Conservation (phyloP, 2,888 invertebrate species). For the Drosophila peninsularis region DNA sequence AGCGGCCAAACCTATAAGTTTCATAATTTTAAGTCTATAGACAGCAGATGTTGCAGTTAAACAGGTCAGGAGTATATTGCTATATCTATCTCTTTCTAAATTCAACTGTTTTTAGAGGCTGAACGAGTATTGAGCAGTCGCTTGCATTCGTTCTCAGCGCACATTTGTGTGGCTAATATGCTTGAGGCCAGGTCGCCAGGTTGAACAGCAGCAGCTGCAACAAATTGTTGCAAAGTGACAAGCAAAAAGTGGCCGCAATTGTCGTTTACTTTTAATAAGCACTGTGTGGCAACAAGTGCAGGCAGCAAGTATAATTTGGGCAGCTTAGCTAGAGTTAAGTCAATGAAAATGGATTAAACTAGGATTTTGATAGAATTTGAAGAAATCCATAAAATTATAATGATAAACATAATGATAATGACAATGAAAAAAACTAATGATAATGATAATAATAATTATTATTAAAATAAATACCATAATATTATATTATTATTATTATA, state of each 20-base stretch:
- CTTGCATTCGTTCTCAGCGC: slow-evolving; percentile 3
- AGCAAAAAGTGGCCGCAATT: slow-evolving; percentile 39
- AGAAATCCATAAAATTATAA: background rate
- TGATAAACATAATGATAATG: background rate
- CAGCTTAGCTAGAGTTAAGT: too few species aligned
- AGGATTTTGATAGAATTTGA: background rate
- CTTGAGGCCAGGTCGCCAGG: slow-evolving; percentile 18
- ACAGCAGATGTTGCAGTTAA: too few species aligned
- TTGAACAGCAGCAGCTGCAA: slow-evolving; percentile 50
- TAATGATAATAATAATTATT: background rate
- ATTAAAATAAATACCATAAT: too few species aligned
- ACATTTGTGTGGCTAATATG: slow-evolving; percentile 29
- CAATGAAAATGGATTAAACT: background rate
- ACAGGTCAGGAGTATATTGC: too few species aligned
- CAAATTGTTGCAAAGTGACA: slow-evolving; percentile 51
- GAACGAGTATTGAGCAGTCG: slow-evolving; percentile 3
- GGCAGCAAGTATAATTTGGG: background rate
- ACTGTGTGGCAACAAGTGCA: slow-evolving; percentile 29
- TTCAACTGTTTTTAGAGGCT: background rate
- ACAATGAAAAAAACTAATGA: background rate
- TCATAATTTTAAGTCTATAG: background rate
- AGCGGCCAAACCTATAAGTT: background rate
- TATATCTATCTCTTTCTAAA: background rate
- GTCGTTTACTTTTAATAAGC: slow-evolving; percentile 29
- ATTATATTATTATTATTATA: too few species aligned